Evolutionary conservation across 1,140 invertebrate species (phyloP).

Genomic region (Samia ricini): DNA sequence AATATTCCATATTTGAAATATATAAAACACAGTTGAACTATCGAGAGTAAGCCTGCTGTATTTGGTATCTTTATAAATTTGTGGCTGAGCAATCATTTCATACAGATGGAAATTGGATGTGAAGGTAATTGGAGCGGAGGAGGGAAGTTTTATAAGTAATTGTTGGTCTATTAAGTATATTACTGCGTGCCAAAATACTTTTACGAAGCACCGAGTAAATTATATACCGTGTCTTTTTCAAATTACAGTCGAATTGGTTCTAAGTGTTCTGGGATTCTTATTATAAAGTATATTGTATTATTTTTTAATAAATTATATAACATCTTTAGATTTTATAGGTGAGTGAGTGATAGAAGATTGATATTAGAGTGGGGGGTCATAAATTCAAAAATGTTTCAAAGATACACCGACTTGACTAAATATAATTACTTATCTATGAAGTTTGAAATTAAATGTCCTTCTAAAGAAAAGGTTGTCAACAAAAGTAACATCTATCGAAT

Average conservation of each 20-base stretch:
- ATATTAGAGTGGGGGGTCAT: too few species aligned
- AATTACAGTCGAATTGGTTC: too few species aligned
- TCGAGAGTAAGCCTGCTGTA: not conserved
- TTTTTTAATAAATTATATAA: too few species aligned
- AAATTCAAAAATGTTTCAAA: too few species aligned
- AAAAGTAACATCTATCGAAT: not conserved
- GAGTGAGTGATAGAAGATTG: too few species aligned
- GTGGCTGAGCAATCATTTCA: slow-evolving; percentile 29
- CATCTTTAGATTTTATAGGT: too few species aligned
- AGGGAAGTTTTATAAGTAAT: slow-evolving; percentile 28
- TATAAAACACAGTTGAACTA: not conserved
- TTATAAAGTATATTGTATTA: not conserved
- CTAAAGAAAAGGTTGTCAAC: not conserved
- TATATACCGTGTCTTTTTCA: slow-evolving; percentile 11
- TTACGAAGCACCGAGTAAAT: slow-evolving; percentile 10
- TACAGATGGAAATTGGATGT: slow-evolving; percentile 42
- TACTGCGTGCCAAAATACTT: slow-evolving; percentile 13
- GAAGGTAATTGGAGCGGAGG: slow-evolving; percentile 29
- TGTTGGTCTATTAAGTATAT: slow-evolving; percentile 17
- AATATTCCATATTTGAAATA: not conserved
- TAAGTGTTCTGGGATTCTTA: too few species aligned
- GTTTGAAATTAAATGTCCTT: not conserved
- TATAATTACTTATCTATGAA: not conserved
- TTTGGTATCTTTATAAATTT: not conserved
- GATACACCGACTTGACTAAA: too few species aligned